These are phyloP conservation scores for Dorcus hopei DNA, from an alignment of 2,888 invertebrate species.

Conservation along the genomic window DNA sequence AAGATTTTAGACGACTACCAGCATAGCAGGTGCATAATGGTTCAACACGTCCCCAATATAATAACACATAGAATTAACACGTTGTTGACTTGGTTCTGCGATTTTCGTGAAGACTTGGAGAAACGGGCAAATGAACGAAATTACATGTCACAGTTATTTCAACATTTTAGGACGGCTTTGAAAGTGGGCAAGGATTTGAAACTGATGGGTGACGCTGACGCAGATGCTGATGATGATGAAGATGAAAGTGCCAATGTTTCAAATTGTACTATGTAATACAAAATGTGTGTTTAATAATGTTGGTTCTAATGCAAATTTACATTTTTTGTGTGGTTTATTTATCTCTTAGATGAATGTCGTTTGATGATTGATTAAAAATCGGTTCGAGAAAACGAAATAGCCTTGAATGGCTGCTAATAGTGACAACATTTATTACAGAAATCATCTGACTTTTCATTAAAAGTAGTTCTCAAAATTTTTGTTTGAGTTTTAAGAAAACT, in stretches of 20 bases:
- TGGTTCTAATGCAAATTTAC: not conserved
- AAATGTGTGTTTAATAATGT: not conserved
- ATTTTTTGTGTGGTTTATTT: not conserved
- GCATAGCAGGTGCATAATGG: constrained; percentile 36
- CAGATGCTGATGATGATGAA: not conserved
- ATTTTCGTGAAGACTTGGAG: constrained; percentile 27
- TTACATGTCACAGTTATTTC: constrained; percentile 30
- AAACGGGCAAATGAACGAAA: constrained; percentile 25
- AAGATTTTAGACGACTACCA: constrained; percentile 35
- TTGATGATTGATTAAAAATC: not conserved
- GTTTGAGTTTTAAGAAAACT: no score
- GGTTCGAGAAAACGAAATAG: no score
- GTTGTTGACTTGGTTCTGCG: constrained; percentile 25
- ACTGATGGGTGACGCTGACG: not conserved
- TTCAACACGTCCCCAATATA: constrained; percentile 34
- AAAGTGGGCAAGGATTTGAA: constrained; percentile 2
- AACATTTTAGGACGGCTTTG: constrained; percentile 26
- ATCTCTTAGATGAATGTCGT: no score
- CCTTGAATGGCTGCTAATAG: no score
- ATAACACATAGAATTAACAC: constrained; percentile 27
- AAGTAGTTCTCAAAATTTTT: no score
- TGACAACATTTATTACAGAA: no score
- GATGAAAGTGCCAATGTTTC: no score
- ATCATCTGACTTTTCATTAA: no score
- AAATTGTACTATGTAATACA: no score